Conservation (phyloP, 2,888 invertebrate genomes). For the Caenorhabditis sp. region DNA sequence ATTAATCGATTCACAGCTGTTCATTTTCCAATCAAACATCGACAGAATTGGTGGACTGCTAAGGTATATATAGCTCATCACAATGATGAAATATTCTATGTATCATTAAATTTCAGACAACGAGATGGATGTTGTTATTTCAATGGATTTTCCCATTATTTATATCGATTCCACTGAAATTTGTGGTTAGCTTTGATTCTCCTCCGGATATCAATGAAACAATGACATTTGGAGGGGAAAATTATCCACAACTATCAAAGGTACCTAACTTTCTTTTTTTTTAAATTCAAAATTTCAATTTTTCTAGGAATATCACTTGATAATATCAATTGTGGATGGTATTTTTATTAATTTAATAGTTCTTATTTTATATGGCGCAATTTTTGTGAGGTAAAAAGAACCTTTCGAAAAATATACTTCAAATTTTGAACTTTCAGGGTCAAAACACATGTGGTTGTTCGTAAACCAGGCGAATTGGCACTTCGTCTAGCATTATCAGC, state of each 20-base stretch:
- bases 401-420: not conserved
- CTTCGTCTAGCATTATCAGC: constrained; percentile 55
- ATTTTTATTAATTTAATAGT: constrained; percentile 56
- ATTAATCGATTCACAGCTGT: constrained; percentile 59
- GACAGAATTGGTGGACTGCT: constrained; percentile 55
- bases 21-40: constrained; percentile 55
- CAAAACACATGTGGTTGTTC: constrained; percentile 52
- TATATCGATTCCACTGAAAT: constrained; percentile 43
- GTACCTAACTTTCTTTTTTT: not conserved
- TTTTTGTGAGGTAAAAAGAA: constrained; percentile 48
- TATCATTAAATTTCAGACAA: constrained; percentile 19
- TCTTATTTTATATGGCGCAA: constrained; percentile 52
- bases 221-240: not conserved
- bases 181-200: constrained; percentile 10
- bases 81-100: too few relatives aligned
- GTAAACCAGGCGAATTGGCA: constrained; percentile 53
- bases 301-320: constrained; percentile 55
- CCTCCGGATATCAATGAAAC: not conserved
- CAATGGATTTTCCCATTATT: constrained; percentile 55
- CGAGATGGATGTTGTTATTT: constrained; percentile 40
- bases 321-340: constrained; percentile 52
- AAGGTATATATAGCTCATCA: not conserved
- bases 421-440: constrained; percentile 42
- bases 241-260: not conserved
- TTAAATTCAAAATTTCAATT: not conserved